Evolutionary conservation across 2,113 vertebrate species (phyloP), one percentile per base, ranked within the genome.

Genomic region (Sander lucioperca): DNA sequence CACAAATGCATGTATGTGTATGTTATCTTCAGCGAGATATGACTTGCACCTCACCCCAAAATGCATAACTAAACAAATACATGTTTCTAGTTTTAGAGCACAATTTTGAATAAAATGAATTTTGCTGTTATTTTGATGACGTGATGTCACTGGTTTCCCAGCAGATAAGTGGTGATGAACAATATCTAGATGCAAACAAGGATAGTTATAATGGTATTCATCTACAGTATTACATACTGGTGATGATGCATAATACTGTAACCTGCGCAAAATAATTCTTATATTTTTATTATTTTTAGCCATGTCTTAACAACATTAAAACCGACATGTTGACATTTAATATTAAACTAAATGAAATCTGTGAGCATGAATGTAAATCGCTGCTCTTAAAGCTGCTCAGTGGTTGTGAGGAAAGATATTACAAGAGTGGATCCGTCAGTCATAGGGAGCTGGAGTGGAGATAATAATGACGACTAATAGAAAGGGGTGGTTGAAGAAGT

Each of bases 401-500:
- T 10, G 19, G 57, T 33, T n/a, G 54, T 68, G n/a, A 61, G 30
- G 21, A 74, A 57, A 12, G 4, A 58, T 30, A 59, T 74, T 33
- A 39, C 19, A 11, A 39, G 59, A 23, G 56, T 36, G 8, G 12
- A 59, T 69, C 53, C 70, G 51, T 81, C 71, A 39, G 51, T 72
- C 77, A n/a, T 48, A 59, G 9, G 30, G 14, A 25, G 62, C 70
- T 72, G 47, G 81, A 80, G 59, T 69, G 68, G 48, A 85, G 67
- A 84, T 80, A 86, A 84, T 86, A 21, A 70, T 39, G 39, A 64
- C 53, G 18, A 75, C 66, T 87, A 84, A 89, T 75, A 68, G 51
- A 27, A 68, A 47, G 54, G 79, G 71, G 72, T 74, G 76, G 23
- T 36, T 76, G 51, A 68, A 83, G 67, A 80, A 61, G 64, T 80